Percentiles rank a stretch among this genome's conserved stretches.
phyloP scores from a whole-genome alignment of 1,140 invertebrate species.

The Myzus persicae region DNA sequence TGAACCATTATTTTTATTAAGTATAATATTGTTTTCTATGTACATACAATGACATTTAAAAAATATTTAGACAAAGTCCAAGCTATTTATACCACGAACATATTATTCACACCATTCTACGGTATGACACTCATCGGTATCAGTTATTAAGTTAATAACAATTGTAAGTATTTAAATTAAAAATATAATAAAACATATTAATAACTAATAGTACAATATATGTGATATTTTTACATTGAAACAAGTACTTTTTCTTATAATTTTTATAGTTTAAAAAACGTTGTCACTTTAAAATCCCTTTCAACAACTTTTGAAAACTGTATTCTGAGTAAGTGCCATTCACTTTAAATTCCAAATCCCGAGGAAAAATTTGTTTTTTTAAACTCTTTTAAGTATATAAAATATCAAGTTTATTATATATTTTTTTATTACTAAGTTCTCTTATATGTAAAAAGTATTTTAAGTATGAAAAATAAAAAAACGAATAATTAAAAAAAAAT shows the following conservation, averaged over 20 bases:
- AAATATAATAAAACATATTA: not conserved
- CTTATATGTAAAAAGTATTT: not conserved
- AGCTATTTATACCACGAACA: not conserved
- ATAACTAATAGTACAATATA: not conserved
- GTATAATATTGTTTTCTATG: not conserved
- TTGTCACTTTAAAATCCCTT: not conserved
- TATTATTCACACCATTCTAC: not conserved
- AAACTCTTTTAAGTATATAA: not conserved
- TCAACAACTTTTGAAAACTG: not conserved
- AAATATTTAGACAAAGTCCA: not conserved
- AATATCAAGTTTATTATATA: not conserved
- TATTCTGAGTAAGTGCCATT: not conserved
- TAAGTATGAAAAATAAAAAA: not conserved
- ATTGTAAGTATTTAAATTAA: not conserved
- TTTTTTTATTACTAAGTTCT: not conserved
- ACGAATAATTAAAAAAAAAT: not conserved
- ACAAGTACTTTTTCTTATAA: not conserved
- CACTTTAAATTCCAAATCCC: not conserved
- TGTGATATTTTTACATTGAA: too few species aligned
- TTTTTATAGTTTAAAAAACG: conserved; percentile 6
- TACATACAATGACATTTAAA: not conserved
- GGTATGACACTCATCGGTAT: too few species aligned
- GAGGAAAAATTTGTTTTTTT: not conserved
- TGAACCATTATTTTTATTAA: not conserved
- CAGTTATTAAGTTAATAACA: not conserved